These are phyloP conservation scores for Eleginops maclovinus DNA, from an alignment of 2,113 vertebrate species.

Conservation along the genomic window DNA sequence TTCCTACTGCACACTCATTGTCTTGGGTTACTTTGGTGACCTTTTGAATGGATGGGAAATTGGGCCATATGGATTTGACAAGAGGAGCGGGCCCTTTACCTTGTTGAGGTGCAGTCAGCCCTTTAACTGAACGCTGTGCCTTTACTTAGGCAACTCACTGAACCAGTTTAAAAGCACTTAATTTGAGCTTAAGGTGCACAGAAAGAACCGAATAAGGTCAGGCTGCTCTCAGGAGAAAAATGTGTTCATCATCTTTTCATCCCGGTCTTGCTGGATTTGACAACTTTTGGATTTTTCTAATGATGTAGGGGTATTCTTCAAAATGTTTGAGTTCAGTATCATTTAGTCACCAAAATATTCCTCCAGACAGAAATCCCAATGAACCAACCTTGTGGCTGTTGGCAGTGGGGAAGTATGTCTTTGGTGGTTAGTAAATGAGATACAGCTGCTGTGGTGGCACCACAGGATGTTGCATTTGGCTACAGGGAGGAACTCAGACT, in stretches of 20 bases:
- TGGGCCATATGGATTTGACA: conserved; percentile 50
- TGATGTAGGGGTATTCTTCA: conserved; percentile 1
- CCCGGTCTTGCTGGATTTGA: conserved; percentile 20
- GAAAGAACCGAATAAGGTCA: conserved; percentile 44
- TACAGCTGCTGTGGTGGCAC: conserved; percentile 34
- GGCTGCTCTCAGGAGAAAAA: conserved; percentile 17
- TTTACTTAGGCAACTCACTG: conserved; percentile 2
- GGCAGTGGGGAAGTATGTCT: conserved; percentile 55
- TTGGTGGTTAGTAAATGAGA: conserved; percentile 61
- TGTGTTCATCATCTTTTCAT: neutral
- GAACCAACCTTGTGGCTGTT: conserved; percentile 3
- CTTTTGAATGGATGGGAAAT: conserved; percentile 62
- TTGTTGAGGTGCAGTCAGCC: neutral
- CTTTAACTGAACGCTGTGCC: neutral
- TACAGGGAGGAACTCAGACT: conserved; percentile 28
- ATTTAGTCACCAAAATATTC: conserved; percentile 27
- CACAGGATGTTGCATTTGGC: conserved; percentile 39
- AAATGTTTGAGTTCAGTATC: conserved; percentile 41
- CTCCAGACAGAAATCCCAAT: conserved; percentile 6
- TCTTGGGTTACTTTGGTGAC: conserved; percentile 65
- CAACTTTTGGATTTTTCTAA: conserved; percentile 26
- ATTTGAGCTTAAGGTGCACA: conserved; percentile 34
- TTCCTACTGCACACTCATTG: conserved; percentile 50
- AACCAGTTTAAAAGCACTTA: conserved; percentile 34
- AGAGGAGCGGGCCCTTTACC: conserved; percentile 31